These are phyloP conservation scores for Trichomycterus rosablanca DNA, from an alignment of 2,113 vertebrate genomes.

Conservation along the genomic window DNA sequence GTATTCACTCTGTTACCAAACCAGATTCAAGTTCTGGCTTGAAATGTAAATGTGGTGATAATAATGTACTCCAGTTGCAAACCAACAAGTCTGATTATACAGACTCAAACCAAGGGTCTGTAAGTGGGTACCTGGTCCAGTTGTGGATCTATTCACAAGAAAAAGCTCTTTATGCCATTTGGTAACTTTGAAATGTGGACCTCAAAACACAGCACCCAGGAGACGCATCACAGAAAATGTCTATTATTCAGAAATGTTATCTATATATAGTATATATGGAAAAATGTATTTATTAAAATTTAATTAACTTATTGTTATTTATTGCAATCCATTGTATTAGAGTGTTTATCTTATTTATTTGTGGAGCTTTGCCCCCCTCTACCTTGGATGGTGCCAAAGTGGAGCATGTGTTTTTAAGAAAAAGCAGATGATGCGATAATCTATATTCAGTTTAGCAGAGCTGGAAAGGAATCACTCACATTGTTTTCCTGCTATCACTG, in stretches of 20 bases:
- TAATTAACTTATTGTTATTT: conserved; percentile 99
- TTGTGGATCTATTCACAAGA: no score
- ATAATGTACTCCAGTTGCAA: no score
- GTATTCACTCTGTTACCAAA: conserved; percentile 39
- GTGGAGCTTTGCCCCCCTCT: conserved; percentile 64
- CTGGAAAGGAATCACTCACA: conserved; percentile 9
- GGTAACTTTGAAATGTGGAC: conserved; percentile 3
- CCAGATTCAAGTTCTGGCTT: no score
- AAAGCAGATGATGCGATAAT: conserved; percentile 32
- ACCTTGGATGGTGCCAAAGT: conserved; percentile 89
- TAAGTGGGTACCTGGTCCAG: no score
- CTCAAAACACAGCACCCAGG: not conserved
- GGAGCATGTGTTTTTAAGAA: conserved; percentile 58
- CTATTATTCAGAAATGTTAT: conserved; percentile 57
- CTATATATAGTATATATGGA: conserved; percentile 75
- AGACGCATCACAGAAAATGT: conserved; percentile 42
- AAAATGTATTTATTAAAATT: conserved; percentile 97
- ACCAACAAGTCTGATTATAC: no score
- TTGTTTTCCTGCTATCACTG: no score
- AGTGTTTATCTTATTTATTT: conserved; percentile 87
- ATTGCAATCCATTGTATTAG: conserved; percentile 84
- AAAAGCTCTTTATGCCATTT: no score
- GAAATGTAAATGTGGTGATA: no score
- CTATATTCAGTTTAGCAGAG: conserved; percentile 14
- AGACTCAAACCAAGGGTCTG: no score